Evolutionary conservation across 2,888 invertebrate species (phyloP).

Genomic region (Congeria kusceri): DNA sequence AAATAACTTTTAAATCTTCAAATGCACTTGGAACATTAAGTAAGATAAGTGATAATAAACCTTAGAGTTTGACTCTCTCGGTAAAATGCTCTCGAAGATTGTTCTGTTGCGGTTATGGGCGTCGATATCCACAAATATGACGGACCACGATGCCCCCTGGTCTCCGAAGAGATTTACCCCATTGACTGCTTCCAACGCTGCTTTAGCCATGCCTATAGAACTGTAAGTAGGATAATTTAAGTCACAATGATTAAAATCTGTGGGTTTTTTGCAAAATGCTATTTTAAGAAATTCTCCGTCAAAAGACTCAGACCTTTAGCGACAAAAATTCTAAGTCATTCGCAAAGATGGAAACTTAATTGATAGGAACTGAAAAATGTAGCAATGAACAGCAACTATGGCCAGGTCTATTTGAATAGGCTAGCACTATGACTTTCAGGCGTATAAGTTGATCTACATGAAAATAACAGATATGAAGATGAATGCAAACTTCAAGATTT

Average conservation of each 20-base stretch:
- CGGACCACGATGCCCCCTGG: conserved; percentile 98
- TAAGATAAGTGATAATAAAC: conserved; percentile 86
- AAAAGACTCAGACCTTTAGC: background rate
- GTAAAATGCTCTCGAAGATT: conserved; percentile 98
- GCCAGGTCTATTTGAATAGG: too few species aligned
- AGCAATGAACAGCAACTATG: too few species aligned
- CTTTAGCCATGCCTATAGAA: conserved; percentile 98
- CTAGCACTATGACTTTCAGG: too few species aligned
- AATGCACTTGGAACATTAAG: too few species aligned
- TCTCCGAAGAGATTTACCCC: conserved; percentile 99
- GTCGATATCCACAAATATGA: conserved; percentile 99
- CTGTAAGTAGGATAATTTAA: conserved; percentile 83
- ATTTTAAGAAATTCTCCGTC: background rate
- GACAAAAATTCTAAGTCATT: background rate
- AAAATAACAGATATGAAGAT: too few species aligned
- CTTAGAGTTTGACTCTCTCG: conserved; percentile 99
- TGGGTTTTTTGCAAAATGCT: too few species aligned
- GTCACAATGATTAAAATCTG: background rate
- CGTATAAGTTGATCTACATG: too few species aligned
- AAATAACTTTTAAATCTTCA: too few species aligned
- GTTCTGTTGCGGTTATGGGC: conserved; percentile 99
- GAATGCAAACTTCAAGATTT: too few species aligned
- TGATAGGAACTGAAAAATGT: too few species aligned
- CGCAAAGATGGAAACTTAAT: too few species aligned
- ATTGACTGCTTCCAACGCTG: conserved; percentile 99